Base-by-base conservation (phyloP, 2,888 invertebrate genomes). In the Ophion obscuratus region DNA sequence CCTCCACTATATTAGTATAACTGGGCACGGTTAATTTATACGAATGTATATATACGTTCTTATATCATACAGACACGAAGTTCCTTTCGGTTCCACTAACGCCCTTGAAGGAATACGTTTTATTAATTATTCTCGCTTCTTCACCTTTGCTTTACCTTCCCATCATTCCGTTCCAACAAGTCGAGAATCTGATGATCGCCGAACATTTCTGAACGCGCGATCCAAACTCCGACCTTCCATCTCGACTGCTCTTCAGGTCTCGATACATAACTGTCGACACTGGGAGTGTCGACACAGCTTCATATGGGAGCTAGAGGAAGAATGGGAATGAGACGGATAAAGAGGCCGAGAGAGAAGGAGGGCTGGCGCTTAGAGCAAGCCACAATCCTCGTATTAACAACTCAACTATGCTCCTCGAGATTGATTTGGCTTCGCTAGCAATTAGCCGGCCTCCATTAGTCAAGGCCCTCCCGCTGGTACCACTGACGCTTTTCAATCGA, bases 361-460 rank as follows among this genome's bases (percentile, higher is more conserved):
- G 62, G 62, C 59, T 44, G 47, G 88, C 85, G 64, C 86, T 90
- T 88, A 88, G 86, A 89, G 90, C 85, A 89, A 83, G 14, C 77
- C 68, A 68, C 70, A 80, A 81, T 81, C 36, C 79, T 82, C 76
- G 59, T 78, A 81, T 78, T 81, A 90, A 91, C 92, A 91, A 91
- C 92, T 92, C 91, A 92, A 92, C 91, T 91, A 92, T 89, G 85
- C 75, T 71, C 87, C 87, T 88, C 57, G 88, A 92, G 92, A 92
- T 92, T 92, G 92, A 92, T 92, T 92, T 91, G 90, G 88, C 90
- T 92, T 91, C 90, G 90, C 90, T 91, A 91, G 91, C 92, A 92
- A 92, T 92, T 92, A 92, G 92, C 90, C 88, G 75, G 88, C 87
- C 89, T 90, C 91, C 92, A 92, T 92, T 92, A 92, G 92, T 91